These are phyloP conservation scores for Nomada fabriciana DNA, from an alignment of 2,888 invertebrate genomes.

Conservation along the genomic window DNA sequence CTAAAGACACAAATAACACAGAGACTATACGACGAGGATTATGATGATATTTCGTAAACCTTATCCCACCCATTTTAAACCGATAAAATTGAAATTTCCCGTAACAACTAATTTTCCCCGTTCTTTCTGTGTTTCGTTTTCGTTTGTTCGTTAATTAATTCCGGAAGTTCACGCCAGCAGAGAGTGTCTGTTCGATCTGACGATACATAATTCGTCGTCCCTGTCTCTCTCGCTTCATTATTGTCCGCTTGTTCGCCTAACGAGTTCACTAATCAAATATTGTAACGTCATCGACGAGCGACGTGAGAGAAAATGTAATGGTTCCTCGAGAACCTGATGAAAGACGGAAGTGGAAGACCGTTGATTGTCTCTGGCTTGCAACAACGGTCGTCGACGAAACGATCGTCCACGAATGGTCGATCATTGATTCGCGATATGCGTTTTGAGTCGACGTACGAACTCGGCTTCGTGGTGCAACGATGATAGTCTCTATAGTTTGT, in stretches of 20 bases:
- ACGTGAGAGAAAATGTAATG: constrained; percentile 5
- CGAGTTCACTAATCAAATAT: constrained; percentile 43
- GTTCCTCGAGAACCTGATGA: not conserved
- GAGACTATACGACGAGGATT: constrained; percentile 17
- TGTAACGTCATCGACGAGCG: constrained; percentile 11
- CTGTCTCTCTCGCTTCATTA: constrained; percentile 21
- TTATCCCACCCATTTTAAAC: not conserved
- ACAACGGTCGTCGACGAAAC: not conserved
- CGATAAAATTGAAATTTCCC: not conserved
- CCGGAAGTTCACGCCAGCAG: not conserved
- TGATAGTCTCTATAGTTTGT: not conserved
- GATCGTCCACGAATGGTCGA: not conserved
- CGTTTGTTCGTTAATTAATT: not conserved
- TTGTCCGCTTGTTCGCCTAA: constrained; percentile 48
- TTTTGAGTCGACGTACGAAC: not conserved
- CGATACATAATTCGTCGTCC: not conserved
- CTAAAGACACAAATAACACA: constrained; percentile 23
- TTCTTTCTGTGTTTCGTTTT: not conserved
- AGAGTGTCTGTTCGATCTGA: not conserved
- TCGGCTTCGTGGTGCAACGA: not conserved
- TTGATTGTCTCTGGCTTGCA: not conserved
- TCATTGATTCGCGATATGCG: not conserved
- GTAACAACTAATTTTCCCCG: not conserved
- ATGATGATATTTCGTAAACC: not conserved
- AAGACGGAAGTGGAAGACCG: not conserved